Percentiles rank a stretch among this genome's conserved stretches.
These are phyloP conservation scores for Thunnus thynnus DNA, from an alignment of 2,113 vertebrate species.

Conservation along the genomic window DNA sequence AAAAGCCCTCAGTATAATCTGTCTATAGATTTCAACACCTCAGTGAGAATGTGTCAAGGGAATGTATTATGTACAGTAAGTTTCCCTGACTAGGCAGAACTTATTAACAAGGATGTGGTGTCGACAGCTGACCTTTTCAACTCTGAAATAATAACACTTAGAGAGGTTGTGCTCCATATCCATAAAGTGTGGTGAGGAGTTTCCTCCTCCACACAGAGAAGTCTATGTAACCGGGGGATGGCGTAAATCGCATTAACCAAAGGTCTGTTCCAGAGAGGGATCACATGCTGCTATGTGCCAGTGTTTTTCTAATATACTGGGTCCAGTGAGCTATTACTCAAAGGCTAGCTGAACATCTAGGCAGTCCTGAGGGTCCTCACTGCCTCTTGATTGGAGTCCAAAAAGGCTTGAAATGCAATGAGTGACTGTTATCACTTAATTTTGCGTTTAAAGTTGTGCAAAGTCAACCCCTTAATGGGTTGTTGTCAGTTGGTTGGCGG, in stretches of 20 bases:
- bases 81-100: neutral
- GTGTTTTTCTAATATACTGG: neutral
- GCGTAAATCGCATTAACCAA: neutral
- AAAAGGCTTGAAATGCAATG: too few relatives aligned
- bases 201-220: too few relatives aligned
- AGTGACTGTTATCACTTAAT: too few relatives aligned
- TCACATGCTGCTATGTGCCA: neutral
- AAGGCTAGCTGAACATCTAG: too few relatives aligned
- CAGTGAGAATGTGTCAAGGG: neutral
- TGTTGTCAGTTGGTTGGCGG: too few relatives aligned
- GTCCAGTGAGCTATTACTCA: too few relatives aligned
- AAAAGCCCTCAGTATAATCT: neutral
- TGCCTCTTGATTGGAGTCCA: too few relatives aligned
- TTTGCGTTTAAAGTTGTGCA: too few relatives aligned
- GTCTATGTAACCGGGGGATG: too few relatives aligned
- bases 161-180: neutral
- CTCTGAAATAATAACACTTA: neutral
- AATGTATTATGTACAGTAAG: neutral
- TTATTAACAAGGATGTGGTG: neutral
- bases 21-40: neutral
- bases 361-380: too few relatives aligned
- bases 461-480: too few relatives aligned
- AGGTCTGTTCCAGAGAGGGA: neutral
- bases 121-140: neutral
- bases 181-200: neutral